Evolutionary conservation across 1,140 invertebrate species (phyloP), one percentile per base, ranked within the genome.

Genomic region (Pogonomyrmex californicus): DNA sequence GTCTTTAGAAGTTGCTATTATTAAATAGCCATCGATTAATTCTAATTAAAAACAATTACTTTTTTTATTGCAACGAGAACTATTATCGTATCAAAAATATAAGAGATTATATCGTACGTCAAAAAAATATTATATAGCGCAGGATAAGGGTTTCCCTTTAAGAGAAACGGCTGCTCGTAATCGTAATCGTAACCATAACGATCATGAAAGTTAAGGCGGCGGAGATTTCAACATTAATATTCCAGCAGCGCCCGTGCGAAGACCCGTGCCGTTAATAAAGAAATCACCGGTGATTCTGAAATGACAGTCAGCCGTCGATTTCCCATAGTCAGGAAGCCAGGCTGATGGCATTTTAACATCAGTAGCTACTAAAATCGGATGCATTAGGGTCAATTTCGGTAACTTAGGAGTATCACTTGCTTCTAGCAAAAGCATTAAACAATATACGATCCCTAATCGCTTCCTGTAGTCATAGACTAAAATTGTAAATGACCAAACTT

Each of bases 151-250:
- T 86, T 79, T 78, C 77, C 51, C 87, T 87, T 89, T 90, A 90
- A 90, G 73, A 90, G 77, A 66, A 77, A 86, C 62, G 78, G 30
- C 62, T 66, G 81, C 87, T 87, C 87, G 33, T 91, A 90, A 89
- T 88, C 85, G 85, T 91, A 91, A 91, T 91, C 87, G 63, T 88
- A 91, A 87, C 79, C 83, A 30, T 91, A 91, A 91, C 70, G 60
- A 85, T 87, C 85, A 62, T 86, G 36, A 66, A 78, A 44, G 76
- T 91, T 65, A 58, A 76, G 71, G 36, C 36, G 58, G 73, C 9
- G 58, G 36, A 76, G 87, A 85, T 91, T 88, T 86, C 60, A 9
- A 38, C 79, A 87, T 91, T 91, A 90, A 91, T 91, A 91, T 91
- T 91, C 87, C 54, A 90, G 10, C 33, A 4, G 30, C 75, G 71